A percentile compares a stretch with the other conserved stretches of the same genome.
phyloP scores from a whole-genome alignment of 2,797 vertebrate species.

The Graptemys geographica region DNA sequence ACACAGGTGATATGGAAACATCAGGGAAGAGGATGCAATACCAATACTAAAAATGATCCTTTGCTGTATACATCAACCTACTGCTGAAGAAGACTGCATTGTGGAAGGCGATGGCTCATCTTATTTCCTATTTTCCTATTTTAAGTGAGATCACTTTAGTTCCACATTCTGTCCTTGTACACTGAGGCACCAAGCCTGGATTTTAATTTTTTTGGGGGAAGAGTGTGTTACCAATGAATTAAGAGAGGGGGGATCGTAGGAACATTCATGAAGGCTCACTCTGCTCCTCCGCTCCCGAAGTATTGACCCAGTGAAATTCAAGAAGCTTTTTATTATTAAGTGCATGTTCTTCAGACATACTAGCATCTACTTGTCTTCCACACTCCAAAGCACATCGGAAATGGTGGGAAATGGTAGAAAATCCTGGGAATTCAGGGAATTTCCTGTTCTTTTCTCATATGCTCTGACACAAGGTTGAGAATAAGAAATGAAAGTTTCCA shows the following conservation, averaged over 20 bases:
- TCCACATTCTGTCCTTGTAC: conserved; percentile 12
- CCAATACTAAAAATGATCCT: too few relatives aligned
- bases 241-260: conserved; percentile 10
- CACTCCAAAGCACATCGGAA: neutral
- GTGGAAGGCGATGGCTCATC: conserved; percentile 41
- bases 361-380: too few relatives aligned
- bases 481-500: neutral
- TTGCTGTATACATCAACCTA: neutral
- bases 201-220: conserved; percentile 19
- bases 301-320: neutral
- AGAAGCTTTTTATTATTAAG: neutral
- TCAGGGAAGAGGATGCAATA: neutral
- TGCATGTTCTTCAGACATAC: neutral
- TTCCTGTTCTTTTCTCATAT: neutral
- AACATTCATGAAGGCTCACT: neutral
- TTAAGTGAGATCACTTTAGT: conserved; percentile 35
- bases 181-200: neutral
- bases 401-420: neutral
- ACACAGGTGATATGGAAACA: neutral
- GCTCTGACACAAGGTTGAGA: neutral
- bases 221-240: conserved; percentile 19
- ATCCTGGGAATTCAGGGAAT: neutral
- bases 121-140: conserved; percentile 8
- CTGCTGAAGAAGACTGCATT: conserved; percentile 49
- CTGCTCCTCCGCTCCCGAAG: neutral